A percentile compares a stretch with the other conserved stretches of the same genome.
phyloP scores from a whole-genome alignment of 2,888 invertebrate species.

The Argynnis bischoffii region DNA sequence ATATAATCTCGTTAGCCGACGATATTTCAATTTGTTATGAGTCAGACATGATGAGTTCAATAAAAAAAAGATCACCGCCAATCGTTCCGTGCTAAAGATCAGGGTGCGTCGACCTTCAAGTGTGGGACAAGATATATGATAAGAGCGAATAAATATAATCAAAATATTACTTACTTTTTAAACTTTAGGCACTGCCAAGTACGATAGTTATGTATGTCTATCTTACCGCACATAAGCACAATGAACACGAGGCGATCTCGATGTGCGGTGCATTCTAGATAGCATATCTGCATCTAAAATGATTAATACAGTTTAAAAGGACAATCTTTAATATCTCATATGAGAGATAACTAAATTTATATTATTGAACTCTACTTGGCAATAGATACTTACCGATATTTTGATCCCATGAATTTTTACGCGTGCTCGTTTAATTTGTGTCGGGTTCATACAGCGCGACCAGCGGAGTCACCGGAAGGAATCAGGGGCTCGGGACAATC shows the following conservation, averaged over 20 bases:
- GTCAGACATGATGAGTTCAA: conserved; percentile 58
- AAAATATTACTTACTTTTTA: not conserved
- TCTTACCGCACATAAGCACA: not conserved
- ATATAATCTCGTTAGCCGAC: conserved; percentile 43
- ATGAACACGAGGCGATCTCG: too few species aligned
- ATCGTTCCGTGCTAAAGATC: conserved; percentile 75
- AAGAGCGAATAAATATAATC: conserved; percentile 3
- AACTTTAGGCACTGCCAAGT: not conserved
- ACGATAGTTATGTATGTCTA: not conserved
- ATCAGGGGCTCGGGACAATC: conserved; percentile 79
- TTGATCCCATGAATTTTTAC: conserved; percentile 6
- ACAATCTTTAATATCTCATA: not conserved
- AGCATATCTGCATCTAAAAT: too few species aligned
- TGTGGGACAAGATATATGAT: conserved; percentile 40
- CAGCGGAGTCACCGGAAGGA: conserved; percentile 73
- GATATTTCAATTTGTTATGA: conserved; percentile 42
- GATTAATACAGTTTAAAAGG: not conserved
- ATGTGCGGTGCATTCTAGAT: too few species aligned
- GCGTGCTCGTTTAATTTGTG: conserved; percentile 35
- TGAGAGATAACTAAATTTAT: not conserved
- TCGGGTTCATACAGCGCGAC: conserved; percentile 42
- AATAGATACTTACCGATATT: not conserved
- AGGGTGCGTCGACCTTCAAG: conserved; percentile 72
- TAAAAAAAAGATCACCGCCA: conserved; percentile 72
- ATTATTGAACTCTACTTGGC: too few species aligned